Base-by-base conservation (phyloP, 2,888 invertebrate species). In the Microctonus brassicae region DNA sequence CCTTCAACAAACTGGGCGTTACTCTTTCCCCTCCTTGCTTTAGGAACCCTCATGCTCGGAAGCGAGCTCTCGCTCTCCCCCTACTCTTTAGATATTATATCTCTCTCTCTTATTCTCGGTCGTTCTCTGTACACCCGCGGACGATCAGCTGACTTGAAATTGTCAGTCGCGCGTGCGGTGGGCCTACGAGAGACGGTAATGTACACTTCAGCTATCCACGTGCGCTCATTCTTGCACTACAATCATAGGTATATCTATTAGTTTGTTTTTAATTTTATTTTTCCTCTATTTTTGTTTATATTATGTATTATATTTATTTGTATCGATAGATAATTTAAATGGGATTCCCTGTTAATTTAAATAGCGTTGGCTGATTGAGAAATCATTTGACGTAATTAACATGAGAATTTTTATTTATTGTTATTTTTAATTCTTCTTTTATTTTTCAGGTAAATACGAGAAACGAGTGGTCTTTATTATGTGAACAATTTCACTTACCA, bases 381-480 rank as follows among this genome's bases (percentile, higher is more conserved):
- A n/a, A n/a, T n/a, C n/a, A n/a, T n/a, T n/a, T n/a, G n/a, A n/a
- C n/a, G n/a, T n/a, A n/a, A n/a, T n/a, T n/a, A n/a, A n/a, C n/a
- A n/a, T n/a, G 39, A n/a, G 33, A 17, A n/a, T n/a, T 5, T 29
- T 29, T 29, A 29, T 29, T 29, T 29, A 29, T 29, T 29, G 7
- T 29, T 29, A 5, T 5, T 29, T 5, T 29, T 29, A 60, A n/a
- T n/a, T 11, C 10, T 69, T 53, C 55, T 75, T 72, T 80, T 76
- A 81, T 76, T 76, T 88, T 89, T 9, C 88, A 96, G 96, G 95
- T 96, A 60, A 97, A 96, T 88, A 92, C 93, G 81, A 93, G 94
- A 82, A 95, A 96, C 84, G 93, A 94, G 76, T 98, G 97, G 98
- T 93, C 94, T 78, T 91, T 94, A 75, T 91, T 97, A 77, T 89